phyloP scores from a whole-genome alignment of 2,113 vertebrate species.

The Gnathonemus longibarbis region DNA sequence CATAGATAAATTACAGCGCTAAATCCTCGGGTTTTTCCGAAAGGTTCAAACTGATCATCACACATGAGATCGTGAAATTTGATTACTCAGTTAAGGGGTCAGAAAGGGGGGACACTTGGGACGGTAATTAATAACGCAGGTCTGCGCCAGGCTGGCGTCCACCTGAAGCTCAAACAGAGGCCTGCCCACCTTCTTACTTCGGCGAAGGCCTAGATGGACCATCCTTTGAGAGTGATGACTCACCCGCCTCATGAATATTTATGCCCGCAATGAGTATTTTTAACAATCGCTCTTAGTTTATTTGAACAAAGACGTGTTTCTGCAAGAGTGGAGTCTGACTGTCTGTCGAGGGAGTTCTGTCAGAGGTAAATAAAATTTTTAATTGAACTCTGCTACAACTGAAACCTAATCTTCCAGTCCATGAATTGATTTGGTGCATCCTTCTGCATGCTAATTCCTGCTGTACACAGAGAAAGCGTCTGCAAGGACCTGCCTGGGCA shows the following conservation, averaged over 20 bases:
- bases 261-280: conserved; percentile 7
- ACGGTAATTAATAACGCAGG: background rate
- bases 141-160: background rate
- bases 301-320: conserved; percentile 14
- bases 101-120: background rate
- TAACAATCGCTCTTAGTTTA: conserved; percentile 17
- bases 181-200: background rate
- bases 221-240: conserved; percentile 3
- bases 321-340: conserved; percentile 16
- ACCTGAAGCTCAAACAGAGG: background rate
- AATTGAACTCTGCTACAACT: conserved; percentile 16
- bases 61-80: background rate
- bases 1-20: background rate
- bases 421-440: conserved; percentile 11
- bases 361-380: conserved; percentile 18
- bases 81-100: background rate
- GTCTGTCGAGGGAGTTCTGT: conserved; percentile 11
- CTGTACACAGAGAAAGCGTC: background rate
- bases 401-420: conserved; percentile 15
- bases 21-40: background rate
- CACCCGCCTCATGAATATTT: conserved; percentile 9
- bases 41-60: background rate
- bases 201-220: background rate
- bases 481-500: background rate
- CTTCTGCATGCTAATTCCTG: background rate